Evolutionary conservation across 2,888 invertebrate species (phyloP).

Genomic region (Chouioia cunea): DNA sequence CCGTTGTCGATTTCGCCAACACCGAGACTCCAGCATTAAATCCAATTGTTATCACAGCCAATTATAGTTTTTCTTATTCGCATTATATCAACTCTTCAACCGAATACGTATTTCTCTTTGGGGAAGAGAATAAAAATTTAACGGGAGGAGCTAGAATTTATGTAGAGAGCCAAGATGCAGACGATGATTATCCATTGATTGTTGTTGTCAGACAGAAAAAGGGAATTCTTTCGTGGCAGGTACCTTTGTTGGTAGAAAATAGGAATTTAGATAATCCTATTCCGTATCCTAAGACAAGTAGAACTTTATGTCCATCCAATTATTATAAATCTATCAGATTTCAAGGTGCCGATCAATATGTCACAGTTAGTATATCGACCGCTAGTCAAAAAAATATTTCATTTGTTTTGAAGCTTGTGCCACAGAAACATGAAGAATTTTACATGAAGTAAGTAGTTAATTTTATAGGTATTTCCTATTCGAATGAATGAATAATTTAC

Average conservation of each 20-base stretch:
- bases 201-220: conserved; percentile 82
- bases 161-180: conserved; percentile 67
- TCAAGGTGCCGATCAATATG: conserved; percentile 70
- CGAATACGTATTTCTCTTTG: conserved; percentile 64
- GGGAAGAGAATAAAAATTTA: conserved; percentile 57
- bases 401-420: conserved; percentile 74
- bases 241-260: conserved; percentile 76
- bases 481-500: not conserved
- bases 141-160: conserved; percentile 59
- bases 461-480: conserved; percentile 1
- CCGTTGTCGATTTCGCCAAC: not conserved
- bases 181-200: conserved; percentile 75
- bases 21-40: conserved; percentile 51
- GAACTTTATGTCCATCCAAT: conserved; percentile 76
- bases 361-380: conserved; percentile 77
- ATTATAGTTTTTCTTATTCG: conserved; percentile 54
- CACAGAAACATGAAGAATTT: conserved; percentile 72
- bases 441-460: conserved; percentile 64
- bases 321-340: conserved; percentile 64
- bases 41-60: conserved; percentile 58
- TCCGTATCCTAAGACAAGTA: conserved; percentile 59
- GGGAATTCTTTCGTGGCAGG: conserved; percentile 83
- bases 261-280: conserved; percentile 48
- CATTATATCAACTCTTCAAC: conserved; percentile 55
- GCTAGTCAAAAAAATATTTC: conserved; percentile 72